These are phyloP conservation scores for Drosophila demipolita DNA, from an alignment of 2,888 invertebrate species.

Conservation along the genomic window DNA sequence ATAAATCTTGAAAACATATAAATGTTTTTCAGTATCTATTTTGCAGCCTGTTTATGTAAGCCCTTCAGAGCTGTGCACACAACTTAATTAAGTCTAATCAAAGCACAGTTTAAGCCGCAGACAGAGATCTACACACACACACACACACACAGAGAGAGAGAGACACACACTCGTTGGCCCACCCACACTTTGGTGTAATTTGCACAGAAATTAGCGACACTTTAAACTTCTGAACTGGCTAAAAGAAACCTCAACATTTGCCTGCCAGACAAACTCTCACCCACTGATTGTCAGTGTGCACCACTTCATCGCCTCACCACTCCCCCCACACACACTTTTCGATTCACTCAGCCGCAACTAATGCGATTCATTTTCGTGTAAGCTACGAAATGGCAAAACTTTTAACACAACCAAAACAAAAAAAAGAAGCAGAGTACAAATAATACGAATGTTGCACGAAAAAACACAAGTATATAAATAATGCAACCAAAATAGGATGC, in stretches of 20 bases:
- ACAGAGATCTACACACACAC: constrained; percentile 27
- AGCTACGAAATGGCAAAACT: constrained; percentile 60
- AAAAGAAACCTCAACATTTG: constrained; percentile 44
- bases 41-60: constrained; percentile 1
- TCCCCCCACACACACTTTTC: constrained; percentile 14
- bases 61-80: constrained; percentile 11
- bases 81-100: constrained; percentile 66
- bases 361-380: constrained; percentile 69
- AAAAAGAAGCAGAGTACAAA: not conserved
- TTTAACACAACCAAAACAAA: constrained; percentile 11
- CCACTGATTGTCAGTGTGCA: constrained; percentile 22
- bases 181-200: constrained; percentile 52
- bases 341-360: constrained; percentile 66
- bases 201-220: constrained; percentile 68
- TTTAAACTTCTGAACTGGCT: constrained; percentile 37
- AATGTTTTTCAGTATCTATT: not conserved
- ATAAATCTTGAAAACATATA: not conserved
- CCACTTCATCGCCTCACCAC: not conserved
- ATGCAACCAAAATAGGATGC: constrained; percentile 21
- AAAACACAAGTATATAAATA: constrained; percentile 28
- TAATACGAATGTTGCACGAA: not conserved
- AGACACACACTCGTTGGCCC: not conserved
- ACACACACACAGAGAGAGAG: not conserved
- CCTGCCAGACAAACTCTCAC: constrained; percentile 41
- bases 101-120: constrained; percentile 55